Percentiles rank a stretch among this genome's conserved stretches.
Evolutionary conservation across 2,113 vertebrate genomes (phyloP).

Genomic region (Paralichthys olivaceus): DNA sequence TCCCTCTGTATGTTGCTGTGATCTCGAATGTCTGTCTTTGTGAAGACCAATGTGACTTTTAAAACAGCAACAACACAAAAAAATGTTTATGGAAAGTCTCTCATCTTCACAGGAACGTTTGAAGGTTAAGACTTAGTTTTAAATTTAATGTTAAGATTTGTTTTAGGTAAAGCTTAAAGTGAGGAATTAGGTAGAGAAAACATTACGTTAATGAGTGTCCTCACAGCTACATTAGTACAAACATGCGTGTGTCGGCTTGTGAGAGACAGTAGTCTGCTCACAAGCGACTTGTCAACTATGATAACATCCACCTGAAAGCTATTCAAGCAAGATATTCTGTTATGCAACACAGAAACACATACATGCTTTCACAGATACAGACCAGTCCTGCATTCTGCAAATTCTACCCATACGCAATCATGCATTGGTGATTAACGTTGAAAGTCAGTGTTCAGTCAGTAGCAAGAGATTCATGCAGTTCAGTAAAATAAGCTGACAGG

Average conservation of each 20-base stretch:
- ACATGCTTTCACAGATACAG: not conserved
- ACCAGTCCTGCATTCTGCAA: not conserved
- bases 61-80: not conserved
- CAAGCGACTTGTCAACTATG: conserved; percentile 26
- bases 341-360: conserved; percentile 10
- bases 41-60: not conserved
- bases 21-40: conserved; percentile 13
- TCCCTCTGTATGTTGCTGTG: conserved; percentile 3
- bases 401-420: conserved; percentile 16
- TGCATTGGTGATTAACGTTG: conserved; percentile 17
- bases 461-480: conserved; percentile 11
- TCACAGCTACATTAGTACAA: not conserved
- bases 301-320: conserved; percentile 47
- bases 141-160: not conserved
- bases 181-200: not conserved
- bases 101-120: not conserved
- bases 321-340: conserved; percentile 33
- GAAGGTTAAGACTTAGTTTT: not conserved
- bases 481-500: not conserved
- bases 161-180: not conserved
- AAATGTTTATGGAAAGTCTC: conserved; percentile 7
- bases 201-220: not conserved
- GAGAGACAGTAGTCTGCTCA: conserved; percentile 5
- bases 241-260: not conserved
- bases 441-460: conserved; percentile 13